Evolutionary conservation across 2,888 invertebrate genomes (phyloP).

Genomic region (Anorthoa munda): DNA sequence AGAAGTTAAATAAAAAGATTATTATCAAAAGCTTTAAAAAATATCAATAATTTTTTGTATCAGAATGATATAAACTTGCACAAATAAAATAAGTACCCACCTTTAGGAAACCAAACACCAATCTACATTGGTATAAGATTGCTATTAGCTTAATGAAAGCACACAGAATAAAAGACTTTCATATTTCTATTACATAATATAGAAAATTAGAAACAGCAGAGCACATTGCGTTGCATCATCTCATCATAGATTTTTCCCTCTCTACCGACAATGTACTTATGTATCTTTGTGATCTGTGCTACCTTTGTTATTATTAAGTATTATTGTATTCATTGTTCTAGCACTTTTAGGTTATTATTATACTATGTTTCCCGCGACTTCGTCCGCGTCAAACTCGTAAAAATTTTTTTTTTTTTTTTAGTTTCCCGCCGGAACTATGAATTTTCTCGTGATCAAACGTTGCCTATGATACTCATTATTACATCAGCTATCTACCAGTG

Average conservation of each 20-base stretch:
- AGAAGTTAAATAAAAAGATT: too few relatives aligned
- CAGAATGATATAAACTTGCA: not conserved
- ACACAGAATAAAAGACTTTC: conserved; percentile 33
- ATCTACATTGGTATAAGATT: not conserved
- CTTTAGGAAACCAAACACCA: not conserved
- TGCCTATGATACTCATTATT: too few relatives aligned
- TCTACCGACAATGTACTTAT: not conserved
- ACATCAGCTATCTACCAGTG: too few relatives aligned
- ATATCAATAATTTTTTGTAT: too few relatives aligned
- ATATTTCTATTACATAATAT: conserved; percentile 28
- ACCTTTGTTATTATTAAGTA: conserved; percentile 2
- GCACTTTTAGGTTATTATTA: not conserved
- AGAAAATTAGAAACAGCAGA: conserved; percentile 17
- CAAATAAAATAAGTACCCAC: not conserved
- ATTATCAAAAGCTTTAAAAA: not conserved
- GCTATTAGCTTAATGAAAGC: conserved; percentile 12
- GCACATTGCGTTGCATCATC: conserved; percentile 22
- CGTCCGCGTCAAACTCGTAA: too few relatives aligned
- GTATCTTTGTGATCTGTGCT: conserved; percentile 18
- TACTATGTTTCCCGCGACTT: too few relatives aligned
- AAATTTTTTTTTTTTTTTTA: too few relatives aligned
- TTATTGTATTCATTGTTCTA: not conserved
- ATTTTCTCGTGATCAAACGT: too few relatives aligned
- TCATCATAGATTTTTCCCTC: not conserved
- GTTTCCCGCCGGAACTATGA: too few relatives aligned